phyloP scores from a whole-genome alignment of 2,797 vertebrate genomes.

The Synaphobranchus kaupii region DNA sequence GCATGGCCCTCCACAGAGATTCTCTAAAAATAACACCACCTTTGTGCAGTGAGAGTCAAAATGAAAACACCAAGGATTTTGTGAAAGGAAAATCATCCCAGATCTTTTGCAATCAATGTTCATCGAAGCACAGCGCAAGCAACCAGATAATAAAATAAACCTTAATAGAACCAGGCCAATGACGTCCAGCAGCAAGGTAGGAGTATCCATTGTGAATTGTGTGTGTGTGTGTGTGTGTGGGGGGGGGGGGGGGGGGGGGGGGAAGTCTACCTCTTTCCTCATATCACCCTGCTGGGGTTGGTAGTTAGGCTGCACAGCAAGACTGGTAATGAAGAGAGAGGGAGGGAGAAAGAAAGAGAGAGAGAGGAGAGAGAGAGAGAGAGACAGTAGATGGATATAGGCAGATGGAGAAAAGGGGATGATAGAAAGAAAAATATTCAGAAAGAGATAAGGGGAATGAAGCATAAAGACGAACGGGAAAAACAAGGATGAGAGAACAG shows the following conservation, averaged over 20 bases:
- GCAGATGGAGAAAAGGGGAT: conserved; percentile 34
- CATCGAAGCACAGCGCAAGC: not conserved
- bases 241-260: too few relatives aligned
- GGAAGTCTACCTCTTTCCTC: not conserved
- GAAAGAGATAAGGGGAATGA: not conserved
- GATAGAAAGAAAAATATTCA: conserved; percentile 40
- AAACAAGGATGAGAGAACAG: conserved; percentile 18
- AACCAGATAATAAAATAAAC: too few relatives aligned
- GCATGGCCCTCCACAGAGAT: conserved; percentile 56
- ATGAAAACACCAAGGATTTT: conserved; percentile 6
- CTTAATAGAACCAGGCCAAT: not conserved
- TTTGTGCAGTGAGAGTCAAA: not conserved
- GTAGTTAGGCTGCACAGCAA: conserved; percentile 56
- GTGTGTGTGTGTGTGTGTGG: not conserved
- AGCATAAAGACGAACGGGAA: not conserved
- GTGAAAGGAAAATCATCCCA: not conserved
- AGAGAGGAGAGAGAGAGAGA: conserved; percentile 24
- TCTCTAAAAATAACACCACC: conserved; percentile 17
- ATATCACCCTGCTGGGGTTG: not conserved
- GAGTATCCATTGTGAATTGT: not conserved
- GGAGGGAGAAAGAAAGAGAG: not conserved
- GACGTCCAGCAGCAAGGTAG: not conserved
- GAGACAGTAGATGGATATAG: conserved; percentile 23
- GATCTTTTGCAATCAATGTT: not conserved
- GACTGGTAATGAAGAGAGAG: conserved; percentile 8